Conservation (phyloP, 2,888 invertebrate genomes). For the Pardosa pseudoannulata region DNA sequence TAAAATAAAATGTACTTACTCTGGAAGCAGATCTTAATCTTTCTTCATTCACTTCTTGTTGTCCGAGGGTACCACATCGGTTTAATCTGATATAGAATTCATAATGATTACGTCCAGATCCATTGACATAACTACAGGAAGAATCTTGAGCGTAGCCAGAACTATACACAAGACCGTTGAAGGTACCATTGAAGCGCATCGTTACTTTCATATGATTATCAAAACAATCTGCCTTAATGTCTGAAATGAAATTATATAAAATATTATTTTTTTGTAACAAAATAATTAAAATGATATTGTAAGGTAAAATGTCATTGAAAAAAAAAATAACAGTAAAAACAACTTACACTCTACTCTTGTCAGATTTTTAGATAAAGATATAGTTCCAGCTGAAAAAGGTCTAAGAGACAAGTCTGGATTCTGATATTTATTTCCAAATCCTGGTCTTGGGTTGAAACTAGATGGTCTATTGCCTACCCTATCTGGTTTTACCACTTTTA, state of each 20-base stretch:
- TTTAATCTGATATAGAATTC: slow-evolving; percentile 95
- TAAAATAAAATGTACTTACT: slow-evolving; percentile 21
- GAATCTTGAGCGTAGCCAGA: slow-evolving; percentile 95
- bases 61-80: slow-evolving; percentile 92
- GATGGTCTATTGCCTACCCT: slow-evolving; percentile 25
- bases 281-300: too few relatives aligned
- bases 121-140: slow-evolving; percentile 96
- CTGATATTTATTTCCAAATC: slow-evolving; percentile 25
- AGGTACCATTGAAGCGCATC: slow-evolving; percentile 94
- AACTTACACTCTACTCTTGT: slow-evolving; percentile 64
- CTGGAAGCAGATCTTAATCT: neutral
- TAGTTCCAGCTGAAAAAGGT: slow-evolving; percentile 44
- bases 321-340: neutral
- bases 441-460: slow-evolving; percentile 35
- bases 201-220: slow-evolving; percentile 97
- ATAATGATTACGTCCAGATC: slow-evolving; percentile 92
- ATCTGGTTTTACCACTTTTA: slow-evolving; percentile 14
- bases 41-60: slow-evolving; percentile 76
- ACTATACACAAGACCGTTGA: slow-evolving; percentile 91
- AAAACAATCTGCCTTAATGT: slow-evolving; percentile 95
- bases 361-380: slow-evolving; percentile 34
- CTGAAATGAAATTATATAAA: too few relatives aligned
- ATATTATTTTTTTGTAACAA: neutral
- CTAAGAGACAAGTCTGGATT: slow-evolving; percentile 14
- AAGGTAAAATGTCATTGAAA: too few relatives aligned